These are phyloP conservation scores for Fragum fragum DNA, from an alignment of 2,888 invertebrate genomes.

Conservation along the genomic window DNA sequence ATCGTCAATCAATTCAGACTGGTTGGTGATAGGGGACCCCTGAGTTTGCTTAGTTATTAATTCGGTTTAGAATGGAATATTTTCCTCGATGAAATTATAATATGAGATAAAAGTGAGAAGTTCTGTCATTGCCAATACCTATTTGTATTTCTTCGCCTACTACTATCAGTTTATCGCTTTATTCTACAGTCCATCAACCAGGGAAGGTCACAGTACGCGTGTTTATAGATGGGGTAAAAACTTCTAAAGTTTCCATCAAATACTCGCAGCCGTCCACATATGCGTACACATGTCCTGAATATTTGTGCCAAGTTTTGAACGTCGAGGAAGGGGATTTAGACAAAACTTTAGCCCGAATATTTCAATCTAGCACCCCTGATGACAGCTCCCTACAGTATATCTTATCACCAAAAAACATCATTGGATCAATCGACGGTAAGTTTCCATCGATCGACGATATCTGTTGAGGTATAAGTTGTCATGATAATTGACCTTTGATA, in stretches of 20 bases:
- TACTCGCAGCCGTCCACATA: conserved; percentile 37
- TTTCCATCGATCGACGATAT: too few species aligned
- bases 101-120: too few species aligned
- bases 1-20: too few species aligned
- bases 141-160: too few species aligned
- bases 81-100: too few species aligned
- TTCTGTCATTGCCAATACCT: too few species aligned
- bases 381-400: conserved; percentile 45
- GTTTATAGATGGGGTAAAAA: conserved; percentile 51
- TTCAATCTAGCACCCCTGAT: conserved; percentile 42
- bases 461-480: too few species aligned
- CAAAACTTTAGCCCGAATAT: conserved; percentile 49
- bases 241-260: conserved; percentile 9
- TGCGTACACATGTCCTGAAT: conserved; percentile 58
- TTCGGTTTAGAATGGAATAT: too few species aligned
- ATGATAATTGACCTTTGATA: too few species aligned
- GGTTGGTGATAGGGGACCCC: too few species aligned
- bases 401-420: conserved; percentile 44
- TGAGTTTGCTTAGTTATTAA: too few species aligned
- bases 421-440: background rate
- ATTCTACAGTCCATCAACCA: conserved; percentile 38
- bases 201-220: conserved; percentile 32
- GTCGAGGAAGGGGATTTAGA: conserved; percentile 50
- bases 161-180: background rate
- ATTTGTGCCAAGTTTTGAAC: conserved; percentile 50